A percentile compares a stretch with the other conserved stretches of the same genome.
phyloP scores from a whole-genome alignment of 2,113 vertebrate species.

The Sorex fumeus region DNA sequence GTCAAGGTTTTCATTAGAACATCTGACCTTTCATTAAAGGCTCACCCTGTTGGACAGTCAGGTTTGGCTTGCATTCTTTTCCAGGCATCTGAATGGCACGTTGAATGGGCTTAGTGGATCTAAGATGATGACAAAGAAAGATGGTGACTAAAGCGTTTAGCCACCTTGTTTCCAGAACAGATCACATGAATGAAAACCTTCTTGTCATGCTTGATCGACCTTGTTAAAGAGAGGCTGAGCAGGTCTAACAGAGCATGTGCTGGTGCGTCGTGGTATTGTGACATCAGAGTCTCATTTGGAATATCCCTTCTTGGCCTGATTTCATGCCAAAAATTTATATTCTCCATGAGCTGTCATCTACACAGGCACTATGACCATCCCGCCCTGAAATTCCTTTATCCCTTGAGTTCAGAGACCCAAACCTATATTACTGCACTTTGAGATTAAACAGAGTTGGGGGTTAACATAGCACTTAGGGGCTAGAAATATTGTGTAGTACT shows the following conservation, averaged over 20 bases:
- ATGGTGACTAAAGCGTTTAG: slow-evolving; percentile 76
- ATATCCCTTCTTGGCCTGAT: not conserved
- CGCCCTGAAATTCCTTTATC: not conserved
- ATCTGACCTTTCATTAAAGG: slow-evolving; percentile 44
- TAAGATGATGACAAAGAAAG: slow-evolving; percentile 60
- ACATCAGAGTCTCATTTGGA: not conserved
- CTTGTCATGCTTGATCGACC: slow-evolving; percentile 29
- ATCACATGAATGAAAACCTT: slow-evolving; percentile 10
- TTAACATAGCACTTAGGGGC: no score
- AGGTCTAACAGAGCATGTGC: not conserved
- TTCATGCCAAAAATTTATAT: not conserved
- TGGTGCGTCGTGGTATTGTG: not conserved
- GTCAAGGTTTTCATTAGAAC: not conserved
- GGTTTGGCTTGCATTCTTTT: not conserved
- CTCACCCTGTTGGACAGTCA: not conserved
- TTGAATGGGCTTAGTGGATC: slow-evolving; percentile 67
- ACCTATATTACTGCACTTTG: not conserved
- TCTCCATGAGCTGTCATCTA: not conserved
- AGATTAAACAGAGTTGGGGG: not conserved
- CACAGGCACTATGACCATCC: not conserved
- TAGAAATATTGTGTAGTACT: no score
- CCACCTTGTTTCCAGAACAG: slow-evolving; percentile 66
- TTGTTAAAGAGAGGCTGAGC: slow-evolving; percentile 24
- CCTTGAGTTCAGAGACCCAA: not conserved
- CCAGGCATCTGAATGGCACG: slow-evolving; percentile 50